Evolutionary conservation across 2,888 invertebrate species (phyloP).

Genomic region (Plebejus anna): DNA sequence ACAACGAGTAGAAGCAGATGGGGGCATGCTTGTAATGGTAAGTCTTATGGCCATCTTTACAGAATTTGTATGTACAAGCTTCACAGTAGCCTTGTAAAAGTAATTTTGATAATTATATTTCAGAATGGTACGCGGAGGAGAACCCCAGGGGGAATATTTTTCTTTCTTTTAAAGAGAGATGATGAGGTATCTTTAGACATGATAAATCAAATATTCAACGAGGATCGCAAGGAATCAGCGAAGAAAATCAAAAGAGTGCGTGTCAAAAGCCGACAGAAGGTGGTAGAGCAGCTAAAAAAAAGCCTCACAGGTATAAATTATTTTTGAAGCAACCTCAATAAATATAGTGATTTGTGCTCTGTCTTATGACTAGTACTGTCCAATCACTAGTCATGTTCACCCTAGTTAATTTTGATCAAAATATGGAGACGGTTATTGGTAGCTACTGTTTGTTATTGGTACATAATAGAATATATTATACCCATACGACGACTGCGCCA

Average conservation of each 20-base stretch:
- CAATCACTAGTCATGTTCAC: too few species aligned
- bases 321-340: too few species aligned
- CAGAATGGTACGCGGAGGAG: constrained; percentile 89
- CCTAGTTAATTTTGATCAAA: too few species aligned
- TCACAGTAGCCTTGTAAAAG: not conserved
- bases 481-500: too few species aligned
- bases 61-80: too few species aligned
- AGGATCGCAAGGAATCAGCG: constrained; percentile 80
- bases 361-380: too few species aligned
- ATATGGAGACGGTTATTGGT: too few species aligned
- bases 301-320: constrained; percentile 67
- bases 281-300: constrained; percentile 83
- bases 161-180: constrained; percentile 88
- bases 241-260: constrained; percentile 79
- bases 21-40: constrained; percentile 93
- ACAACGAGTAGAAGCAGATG: constrained; percentile 88
- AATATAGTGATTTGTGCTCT: too few species aligned
- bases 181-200: constrained; percentile 83
- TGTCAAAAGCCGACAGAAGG: constrained; percentile 80
- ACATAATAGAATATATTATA: too few species aligned
- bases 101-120: constrained; percentile 20
- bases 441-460: too few species aligned
- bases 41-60: constrained; percentile 40
- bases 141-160: constrained; percentile 92
- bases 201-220: constrained; percentile 83